These are phyloP conservation scores for Lepidochrysops patricia DNA, from an alignment of 2,888 invertebrate genomes.

Conservation along the genomic window DNA sequence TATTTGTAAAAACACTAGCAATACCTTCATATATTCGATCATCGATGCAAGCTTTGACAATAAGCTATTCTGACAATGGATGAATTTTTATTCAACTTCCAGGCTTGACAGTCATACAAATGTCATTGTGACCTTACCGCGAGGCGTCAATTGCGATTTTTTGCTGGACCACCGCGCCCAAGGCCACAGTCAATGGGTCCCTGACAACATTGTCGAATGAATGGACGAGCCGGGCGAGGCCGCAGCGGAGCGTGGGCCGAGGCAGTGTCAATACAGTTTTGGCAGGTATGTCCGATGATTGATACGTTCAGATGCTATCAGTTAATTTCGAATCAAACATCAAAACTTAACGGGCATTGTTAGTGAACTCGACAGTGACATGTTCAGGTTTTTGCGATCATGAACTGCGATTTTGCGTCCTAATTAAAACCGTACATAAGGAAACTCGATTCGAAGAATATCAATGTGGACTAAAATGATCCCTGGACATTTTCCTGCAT, in stretches of 20 bases:
- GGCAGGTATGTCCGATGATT: neutral
- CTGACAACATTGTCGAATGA: neutral
- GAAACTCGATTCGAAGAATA: too few relatives aligned
- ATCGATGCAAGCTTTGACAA: neutral
- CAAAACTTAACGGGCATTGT: neutral
- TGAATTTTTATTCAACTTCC: too few relatives aligned
- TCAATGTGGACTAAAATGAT: too few relatives aligned
- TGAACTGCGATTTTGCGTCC: neutral
- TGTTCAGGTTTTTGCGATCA: neutral
- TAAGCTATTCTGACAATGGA: too few relatives aligned
- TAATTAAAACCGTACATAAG: neutral
- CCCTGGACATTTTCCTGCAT: neutral
- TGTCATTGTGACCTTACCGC: neutral
- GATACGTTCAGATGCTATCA: neutral
- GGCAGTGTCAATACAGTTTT: neutral
- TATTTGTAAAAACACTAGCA: too few relatives aligned
- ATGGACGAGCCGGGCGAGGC: neutral
- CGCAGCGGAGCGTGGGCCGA: constrained; percentile 3
- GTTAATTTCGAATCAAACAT: neutral
- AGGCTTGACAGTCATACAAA: neutral
- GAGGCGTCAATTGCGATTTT: neutral
- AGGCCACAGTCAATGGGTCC: neutral
- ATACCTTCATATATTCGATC: too few relatives aligned
- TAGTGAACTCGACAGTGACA: neutral
- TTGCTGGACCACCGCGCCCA: neutral